Evolutionary conservation across 2,888 invertebrate species (phyloP).

Genomic region (Torymus texanus): DNA sequence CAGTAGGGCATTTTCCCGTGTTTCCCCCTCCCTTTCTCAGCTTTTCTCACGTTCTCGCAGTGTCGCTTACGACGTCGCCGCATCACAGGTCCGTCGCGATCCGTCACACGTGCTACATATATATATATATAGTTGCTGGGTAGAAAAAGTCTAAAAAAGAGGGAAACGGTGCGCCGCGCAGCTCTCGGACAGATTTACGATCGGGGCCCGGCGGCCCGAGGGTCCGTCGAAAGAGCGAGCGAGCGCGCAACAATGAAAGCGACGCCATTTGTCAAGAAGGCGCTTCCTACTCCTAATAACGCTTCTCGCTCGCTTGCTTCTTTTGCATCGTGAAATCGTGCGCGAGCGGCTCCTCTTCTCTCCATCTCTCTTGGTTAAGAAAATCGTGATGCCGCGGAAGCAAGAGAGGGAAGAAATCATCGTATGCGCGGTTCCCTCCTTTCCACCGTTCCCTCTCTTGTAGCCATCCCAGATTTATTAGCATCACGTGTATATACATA

Average conservation of each 20-base stretch:
- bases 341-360: neutral
- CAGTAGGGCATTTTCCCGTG: conserved; percentile 9
- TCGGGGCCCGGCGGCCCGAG: conserved; percentile 65
- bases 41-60: conserved; percentile 40
- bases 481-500: neutral
- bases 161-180: neutral
- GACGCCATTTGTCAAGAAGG: conserved; percentile 74
- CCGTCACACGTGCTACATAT: conserved; percentile 23
- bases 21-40: neutral
- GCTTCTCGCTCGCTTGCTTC: conserved; percentile 30
- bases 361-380: conserved; percentile 21
- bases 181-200: conserved; percentile 69
- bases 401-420: too few species aligned
- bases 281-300: conserved; percentile 69
- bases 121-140: neutral
- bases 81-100: conserved; percentile 26
- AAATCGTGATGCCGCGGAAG: conserved; percentile 29
- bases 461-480: conserved; percentile 32
- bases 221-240: conserved; percentile 11
- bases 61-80: neutral
- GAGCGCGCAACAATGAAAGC: conserved; percentile 71
- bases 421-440: neutral
- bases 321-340: conserved; percentile 40
- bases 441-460: conserved; percentile 18
- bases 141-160: conserved; percentile 12